These are phyloP conservation scores for Setophaga kirtlandii DNA, from an alignment of 2,113 vertebrate genomes.

Conservation along the genomic window DNA sequence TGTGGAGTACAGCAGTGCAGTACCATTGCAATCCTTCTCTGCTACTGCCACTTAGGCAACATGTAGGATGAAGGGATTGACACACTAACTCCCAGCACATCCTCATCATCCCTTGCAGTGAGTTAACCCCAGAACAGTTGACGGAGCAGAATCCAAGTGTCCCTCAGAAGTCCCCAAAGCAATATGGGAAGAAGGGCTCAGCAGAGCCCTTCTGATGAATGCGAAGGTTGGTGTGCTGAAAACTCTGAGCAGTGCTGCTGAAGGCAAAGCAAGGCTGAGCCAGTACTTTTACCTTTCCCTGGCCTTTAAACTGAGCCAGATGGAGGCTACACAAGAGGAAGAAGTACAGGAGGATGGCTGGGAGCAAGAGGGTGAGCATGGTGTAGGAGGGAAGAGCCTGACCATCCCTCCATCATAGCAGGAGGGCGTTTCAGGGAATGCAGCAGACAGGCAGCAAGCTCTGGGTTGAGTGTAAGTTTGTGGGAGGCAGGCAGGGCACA, in stretches of 20 bases:
- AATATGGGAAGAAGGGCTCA: background rate
- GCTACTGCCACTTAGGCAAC: background rate
- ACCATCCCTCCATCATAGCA: background rate
- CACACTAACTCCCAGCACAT: background rate
- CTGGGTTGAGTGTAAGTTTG: background rate
- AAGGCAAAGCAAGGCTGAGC: constrained; percentile 46
- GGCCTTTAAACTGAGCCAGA: background rate
- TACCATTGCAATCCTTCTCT: background rate
- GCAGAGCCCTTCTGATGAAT: background rate
- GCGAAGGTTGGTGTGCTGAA: background rate
- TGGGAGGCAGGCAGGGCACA: background rate
- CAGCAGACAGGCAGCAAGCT: background rate
- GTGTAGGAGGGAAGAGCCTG: background rate
- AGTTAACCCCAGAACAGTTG: background rate
- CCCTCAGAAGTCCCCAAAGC: background rate
- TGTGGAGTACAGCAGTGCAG: background rate
- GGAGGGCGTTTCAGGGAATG: background rate
- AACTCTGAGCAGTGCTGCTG: background rate
- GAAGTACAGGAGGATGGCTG: background rate
- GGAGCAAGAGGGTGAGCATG: background rate
- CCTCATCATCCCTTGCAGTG: background rate
- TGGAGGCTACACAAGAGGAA: background rate
- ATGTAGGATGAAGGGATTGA: background rate
- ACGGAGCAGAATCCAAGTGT: background rate
- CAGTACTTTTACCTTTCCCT: background rate